Base-by-base conservation (phyloP, 2,113 vertebrate genomes). In the Pseudorectes ferrugineus region DNA sequence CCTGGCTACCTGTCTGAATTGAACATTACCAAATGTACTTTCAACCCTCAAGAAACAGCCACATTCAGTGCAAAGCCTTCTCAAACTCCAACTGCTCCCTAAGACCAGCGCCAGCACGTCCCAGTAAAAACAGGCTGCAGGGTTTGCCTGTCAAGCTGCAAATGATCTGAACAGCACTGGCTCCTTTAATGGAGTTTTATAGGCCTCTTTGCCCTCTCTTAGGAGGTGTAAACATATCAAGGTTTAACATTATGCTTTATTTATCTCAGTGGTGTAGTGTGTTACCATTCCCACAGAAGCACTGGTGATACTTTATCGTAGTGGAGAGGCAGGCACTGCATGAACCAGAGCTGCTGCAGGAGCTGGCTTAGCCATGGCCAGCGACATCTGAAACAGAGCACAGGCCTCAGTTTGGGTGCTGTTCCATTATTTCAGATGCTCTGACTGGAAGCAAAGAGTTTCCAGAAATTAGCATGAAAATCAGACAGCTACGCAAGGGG, bases 141-240 rank as follows among this genome's bases (percentile, higher is more conserved):
- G 45, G 59, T 92, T 97, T 92, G 49, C 61, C 71, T 73, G 72
- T 88, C 33, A 77, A 96, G 52, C 82, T 91, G 48, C 72, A 92
- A 92, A 96, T 25, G 61, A 94, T 77, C 43, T 15, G 19, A 88
- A 36, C 35, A 89, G 28, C 75, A 35, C 26, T 21, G 54, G 51
- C 35, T 92, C 55, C 42, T 80, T 89, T 74, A 81, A 63, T 1
- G 71, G n/a, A 86, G 23, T 63, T 93, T 96, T 96, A 96, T 58
- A 57, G 54, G 23, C 46, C 40, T 95, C 83, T 79, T 62, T 63
- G 36, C 12, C 6, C 24, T 91, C 51, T 87, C 80, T 91, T 61
- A 92, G 82, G 93, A 93, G 70, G 70, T 17, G 6, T 93, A 96
- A 97, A 92, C 79, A 72, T 45, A 92, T 23, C 18, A 65, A 36